phyloP scores from a whole-genome alignment of 1,140 invertebrate genomes.

The Vollenhovia emeryi region DNA sequence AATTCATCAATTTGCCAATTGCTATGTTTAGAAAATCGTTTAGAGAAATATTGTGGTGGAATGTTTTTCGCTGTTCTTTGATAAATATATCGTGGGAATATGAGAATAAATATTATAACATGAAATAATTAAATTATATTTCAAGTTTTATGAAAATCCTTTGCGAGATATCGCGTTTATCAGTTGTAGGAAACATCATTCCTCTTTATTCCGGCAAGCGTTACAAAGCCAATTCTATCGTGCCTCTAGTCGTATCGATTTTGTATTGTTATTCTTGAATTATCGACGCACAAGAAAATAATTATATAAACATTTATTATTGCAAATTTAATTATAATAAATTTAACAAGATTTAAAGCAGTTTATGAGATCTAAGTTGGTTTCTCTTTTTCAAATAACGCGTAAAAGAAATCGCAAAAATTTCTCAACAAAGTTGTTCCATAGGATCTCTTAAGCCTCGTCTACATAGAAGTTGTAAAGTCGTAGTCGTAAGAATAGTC shows the following conservation, averaged over 20 bases:
- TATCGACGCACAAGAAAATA: background rate
- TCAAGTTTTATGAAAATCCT: background rate
- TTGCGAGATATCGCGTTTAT: background rate
- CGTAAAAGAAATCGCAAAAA: background rate
- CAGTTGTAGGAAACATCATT: slow-evolving; percentile 15
- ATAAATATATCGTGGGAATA: background rate
- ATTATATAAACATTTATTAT: background rate
- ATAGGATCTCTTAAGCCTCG: background rate
- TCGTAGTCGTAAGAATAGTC: too few relatives aligned
- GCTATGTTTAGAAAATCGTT: background rate
- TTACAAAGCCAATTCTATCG: background rate
- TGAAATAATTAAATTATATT: slow-evolving; percentile 9
- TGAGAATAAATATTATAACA: slow-evolving; percentile 1
- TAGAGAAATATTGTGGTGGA: background rate
- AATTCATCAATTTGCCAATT: background rate
- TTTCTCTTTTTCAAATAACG: background rate
- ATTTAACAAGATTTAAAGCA: background rate
- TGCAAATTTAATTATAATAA: too few relatives aligned
- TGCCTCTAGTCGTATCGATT: background rate
- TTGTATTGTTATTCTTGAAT: background rate
- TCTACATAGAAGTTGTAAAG: too few relatives aligned
- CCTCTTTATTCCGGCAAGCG: background rate
- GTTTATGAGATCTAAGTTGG: too few relatives aligned
- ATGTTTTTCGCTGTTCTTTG: background rate
- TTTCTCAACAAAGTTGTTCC: background rate